Conservation (phyloP, 2,888 invertebrate species). For the Flexamia atlantica region DNA sequence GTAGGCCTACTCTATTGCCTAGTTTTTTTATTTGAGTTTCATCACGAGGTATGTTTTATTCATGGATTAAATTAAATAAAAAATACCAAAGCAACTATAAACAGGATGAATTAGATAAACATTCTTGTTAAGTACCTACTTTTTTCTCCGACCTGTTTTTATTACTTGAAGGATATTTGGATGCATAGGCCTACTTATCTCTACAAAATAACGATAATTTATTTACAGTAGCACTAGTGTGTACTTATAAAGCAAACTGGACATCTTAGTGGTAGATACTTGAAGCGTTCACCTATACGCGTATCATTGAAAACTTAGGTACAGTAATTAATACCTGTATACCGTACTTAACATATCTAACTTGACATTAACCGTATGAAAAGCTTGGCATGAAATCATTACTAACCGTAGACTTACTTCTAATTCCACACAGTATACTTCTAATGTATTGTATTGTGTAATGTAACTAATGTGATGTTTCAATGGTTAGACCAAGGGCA, state of each 20-base stretch:
- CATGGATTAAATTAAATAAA: too few relatives aligned
- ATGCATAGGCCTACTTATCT: too few relatives aligned
- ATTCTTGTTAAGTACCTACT: too few relatives aligned
- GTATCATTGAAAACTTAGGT: slow-evolving; percentile 15
- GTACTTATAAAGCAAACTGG: not conserved
- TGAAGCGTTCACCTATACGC: not conserved
- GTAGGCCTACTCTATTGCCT: too few relatives aligned
- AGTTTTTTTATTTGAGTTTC: too few relatives aligned
- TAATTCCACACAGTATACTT: slow-evolving; percentile 30
- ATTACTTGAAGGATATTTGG: too few relatives aligned
- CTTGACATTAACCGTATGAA: slow-evolving; percentile 19
- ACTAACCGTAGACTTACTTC: slow-evolving; percentile 21
- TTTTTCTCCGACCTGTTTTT: too few relatives aligned
- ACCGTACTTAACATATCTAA: not conserved
- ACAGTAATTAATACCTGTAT: slow-evolving; percentile 18
- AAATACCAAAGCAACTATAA: too few relatives aligned
- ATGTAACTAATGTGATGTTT: slow-evolving; percentile 8
- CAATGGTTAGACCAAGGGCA: slow-evolving; percentile 34
- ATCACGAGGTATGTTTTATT: too few relatives aligned
- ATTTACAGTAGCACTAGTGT: too few relatives aligned
- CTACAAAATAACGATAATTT: too few relatives aligned
- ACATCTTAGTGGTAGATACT: not conserved
- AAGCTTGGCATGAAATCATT: slow-evolving; percentile 53
- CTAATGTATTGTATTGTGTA: slow-evolving; percentile 50
- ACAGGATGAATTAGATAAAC: too few relatives aligned